These are phyloP conservation scores for Otis tarda DNA, from an alignment of 2,113 vertebrate species.

Conservation along the genomic window DNA sequence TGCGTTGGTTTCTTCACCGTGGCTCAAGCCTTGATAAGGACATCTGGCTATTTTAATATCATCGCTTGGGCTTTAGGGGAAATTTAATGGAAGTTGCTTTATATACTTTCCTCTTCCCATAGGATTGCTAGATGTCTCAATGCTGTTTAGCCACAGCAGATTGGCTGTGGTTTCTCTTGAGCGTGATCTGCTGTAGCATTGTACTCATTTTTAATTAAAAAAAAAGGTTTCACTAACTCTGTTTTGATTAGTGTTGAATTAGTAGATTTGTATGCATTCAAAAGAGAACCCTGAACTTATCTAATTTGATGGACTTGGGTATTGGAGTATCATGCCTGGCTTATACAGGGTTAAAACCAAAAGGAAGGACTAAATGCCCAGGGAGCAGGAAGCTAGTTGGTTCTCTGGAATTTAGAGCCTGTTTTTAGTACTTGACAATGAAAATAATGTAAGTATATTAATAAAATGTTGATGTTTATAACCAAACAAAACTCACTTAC, in stretches of 20 bases:
- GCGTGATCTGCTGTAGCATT: background rate
- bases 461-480: background rate
- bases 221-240: background rate
- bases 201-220: background rate
- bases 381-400: background rate
- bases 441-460: background rate
- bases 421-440: background rate
- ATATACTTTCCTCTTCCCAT: background rate
- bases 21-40: background rate
- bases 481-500: background rate
- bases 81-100: background rate
- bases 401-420: background rate
- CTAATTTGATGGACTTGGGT: background rate
- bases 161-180: background rate
- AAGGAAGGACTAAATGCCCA: background rate
- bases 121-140: background rate
- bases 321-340: background rate
- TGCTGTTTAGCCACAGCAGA: background rate
- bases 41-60: background rate
- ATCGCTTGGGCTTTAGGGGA: background rate
- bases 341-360: background rate
- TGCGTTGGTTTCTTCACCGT: background rate
- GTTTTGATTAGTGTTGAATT: background rate
- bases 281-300: background rate
- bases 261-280: background rate